Evolutionary conservation across 1,140 invertebrate species (phyloP), one percentile per base, ranked within the genome.

Genomic region (Orchesella cincta): DNA sequence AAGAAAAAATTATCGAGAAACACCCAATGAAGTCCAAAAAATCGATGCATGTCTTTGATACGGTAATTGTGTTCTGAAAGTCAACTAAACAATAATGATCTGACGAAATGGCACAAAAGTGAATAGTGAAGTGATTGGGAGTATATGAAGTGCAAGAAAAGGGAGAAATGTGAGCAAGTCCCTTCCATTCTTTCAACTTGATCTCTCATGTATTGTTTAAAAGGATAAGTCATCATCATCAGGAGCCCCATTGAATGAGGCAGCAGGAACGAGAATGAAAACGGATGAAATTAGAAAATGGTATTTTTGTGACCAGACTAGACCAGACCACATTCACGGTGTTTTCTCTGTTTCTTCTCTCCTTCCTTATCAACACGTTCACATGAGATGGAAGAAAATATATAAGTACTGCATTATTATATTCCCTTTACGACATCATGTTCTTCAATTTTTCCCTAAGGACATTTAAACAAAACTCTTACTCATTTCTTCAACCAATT

Each of bases 401-500:
- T 46, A 46, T 12, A 46, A 46, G 39, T 46, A 12, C 39, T 46
- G 8, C 8, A 20, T 8, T 8, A 8, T 46, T 20, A 46, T 46
- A 46, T 12, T 46, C 39, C 39, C n/a, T n/a, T n/a, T n/a, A n/a
- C n/a, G n/a, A n/a, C n/a, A n/a, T n/a, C n/a, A n/a, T 46, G 8
- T 46, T 46, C 39, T 46, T 46, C 39, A 20, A 8, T 8, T 8
- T 31, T 67, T 67, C 62, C 62, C 62, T 67, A 67, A 14, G 62
- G 62, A 67, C 31, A 67, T 67, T 67, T 33, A 67, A 67, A 67
- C 62, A 12, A 12, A 12, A 46, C 62, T 67, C 14, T 26, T 8
- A 31, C 31, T 67, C 62, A 33, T 67, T 67, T n/a, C n/a, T n/a
- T 29, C 26, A 67, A 67, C 62, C 62, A 33, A 67, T 67, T 67